Percentiles rank a stretch among this genome's conserved stretches.
Conservation (phyloP, 2,113 vertebrate species). For the Camarhynchus parvulus region DNA sequence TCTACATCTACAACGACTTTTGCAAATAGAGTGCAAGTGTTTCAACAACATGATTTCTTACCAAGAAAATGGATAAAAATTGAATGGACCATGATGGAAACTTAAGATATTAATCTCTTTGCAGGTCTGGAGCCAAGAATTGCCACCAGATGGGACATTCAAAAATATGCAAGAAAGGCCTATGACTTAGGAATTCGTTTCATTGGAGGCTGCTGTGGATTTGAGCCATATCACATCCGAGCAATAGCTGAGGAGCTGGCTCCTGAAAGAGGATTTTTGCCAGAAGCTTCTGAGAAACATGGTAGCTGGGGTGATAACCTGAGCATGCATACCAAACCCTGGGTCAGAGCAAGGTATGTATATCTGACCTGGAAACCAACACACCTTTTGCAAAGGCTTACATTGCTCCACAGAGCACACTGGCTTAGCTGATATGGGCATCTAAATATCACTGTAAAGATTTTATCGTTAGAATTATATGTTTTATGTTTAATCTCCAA, state of each 20-base stretch:
- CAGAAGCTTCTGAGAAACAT: constrained; percentile 91
- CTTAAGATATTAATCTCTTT: background rate
- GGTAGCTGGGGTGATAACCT: constrained; percentile 88
- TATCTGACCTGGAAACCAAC: background rate
- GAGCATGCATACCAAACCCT: constrained; percentile 97
- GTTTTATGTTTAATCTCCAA: background rate
- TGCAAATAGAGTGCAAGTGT: background rate
- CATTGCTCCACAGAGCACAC: background rate
- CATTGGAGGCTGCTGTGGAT: constrained; percentile 96
- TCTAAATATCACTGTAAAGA: background rate
- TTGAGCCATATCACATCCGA: constrained; percentile 92
- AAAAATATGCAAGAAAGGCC: constrained; percentile 91
- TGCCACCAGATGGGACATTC: constrained; percentile 92
- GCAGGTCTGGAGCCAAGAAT: constrained; percentile 92
- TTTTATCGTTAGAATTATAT: background rate
- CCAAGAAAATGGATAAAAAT: background rate
- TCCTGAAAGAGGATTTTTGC: constrained; percentile 85
- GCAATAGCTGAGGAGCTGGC: constrained; percentile 92
- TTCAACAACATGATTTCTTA: background rate
- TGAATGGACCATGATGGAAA: background rate
- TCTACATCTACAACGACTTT: background rate
- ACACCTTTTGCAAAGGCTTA: background rate
- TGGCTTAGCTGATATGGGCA: background rate
- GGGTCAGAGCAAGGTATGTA: constrained; percentile 92
- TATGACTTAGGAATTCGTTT: constrained; percentile 87